These are phyloP conservation scores for Antheraea yamamai DNA, from an alignment of 2,888 invertebrate species.

Conservation along the genomic window DNA sequence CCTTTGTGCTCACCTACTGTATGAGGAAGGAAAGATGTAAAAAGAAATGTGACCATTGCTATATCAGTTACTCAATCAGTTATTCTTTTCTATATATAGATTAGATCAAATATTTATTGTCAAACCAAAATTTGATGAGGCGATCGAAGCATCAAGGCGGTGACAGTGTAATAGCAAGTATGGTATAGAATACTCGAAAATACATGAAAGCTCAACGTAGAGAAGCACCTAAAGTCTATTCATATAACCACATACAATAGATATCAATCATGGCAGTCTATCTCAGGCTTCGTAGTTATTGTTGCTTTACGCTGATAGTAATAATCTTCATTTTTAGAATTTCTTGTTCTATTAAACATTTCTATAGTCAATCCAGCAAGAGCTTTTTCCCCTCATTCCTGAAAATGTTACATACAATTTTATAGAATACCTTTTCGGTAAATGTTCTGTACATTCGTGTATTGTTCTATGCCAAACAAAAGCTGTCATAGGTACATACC, in stretches of 20 bases:
- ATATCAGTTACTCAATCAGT: too few relatives aligned
- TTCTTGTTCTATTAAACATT: background rate
- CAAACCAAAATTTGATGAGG: background rate
- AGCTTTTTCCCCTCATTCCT: background rate
- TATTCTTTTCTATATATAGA: too few relatives aligned
- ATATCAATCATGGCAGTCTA: background rate
- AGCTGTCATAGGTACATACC: constrained; percentile 9
- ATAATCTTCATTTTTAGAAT: background rate
- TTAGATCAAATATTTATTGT: background rate
- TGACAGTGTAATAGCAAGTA: background rate
- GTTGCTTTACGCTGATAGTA: background rate
- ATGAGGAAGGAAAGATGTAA: too few relatives aligned
- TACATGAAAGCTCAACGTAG: background rate
- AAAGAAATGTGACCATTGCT: too few relatives aligned
- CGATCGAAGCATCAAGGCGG: background rate
- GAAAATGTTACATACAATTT: background rate
- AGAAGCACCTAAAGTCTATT: background rate
- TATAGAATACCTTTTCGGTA: background rate
- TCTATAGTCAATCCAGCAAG: background rate
- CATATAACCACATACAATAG: background rate
- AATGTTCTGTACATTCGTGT: background rate
- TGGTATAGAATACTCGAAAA: background rate
- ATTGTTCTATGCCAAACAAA: constrained; percentile 3
- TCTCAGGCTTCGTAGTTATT: background rate
- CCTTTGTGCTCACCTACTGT: too few relatives aligned